These are phyloP conservation scores for Caenorhabditis afra DNA, from an alignment of 2,888 invertebrate species.

Conservation along the genomic window DNA sequence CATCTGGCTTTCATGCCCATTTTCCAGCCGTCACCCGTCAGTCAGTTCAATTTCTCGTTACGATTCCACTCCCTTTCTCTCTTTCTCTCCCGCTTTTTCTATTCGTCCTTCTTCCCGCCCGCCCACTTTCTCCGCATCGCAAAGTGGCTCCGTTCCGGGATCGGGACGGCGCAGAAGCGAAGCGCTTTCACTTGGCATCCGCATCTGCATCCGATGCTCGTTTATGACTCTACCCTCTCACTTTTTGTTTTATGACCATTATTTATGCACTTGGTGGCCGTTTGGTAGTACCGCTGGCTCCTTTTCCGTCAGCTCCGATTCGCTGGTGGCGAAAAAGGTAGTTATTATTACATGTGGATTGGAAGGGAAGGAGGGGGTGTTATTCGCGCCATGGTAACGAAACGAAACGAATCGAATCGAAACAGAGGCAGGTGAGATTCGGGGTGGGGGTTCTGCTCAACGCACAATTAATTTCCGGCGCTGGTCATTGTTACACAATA, in stretches of 20 bases:
- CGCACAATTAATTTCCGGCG: too few relatives aligned
- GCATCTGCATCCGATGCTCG: slow-evolving; percentile 38
- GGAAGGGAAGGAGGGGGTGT: not conserved
- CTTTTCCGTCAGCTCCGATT: too few relatives aligned
- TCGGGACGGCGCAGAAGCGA: too few relatives aligned
- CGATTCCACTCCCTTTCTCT: slow-evolving; percentile 39
- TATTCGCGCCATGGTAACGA: not conserved
- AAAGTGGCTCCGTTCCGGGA: too few relatives aligned
- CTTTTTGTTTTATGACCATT: slow-evolving; percentile 59
- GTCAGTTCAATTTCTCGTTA: slow-evolving; percentile 48
- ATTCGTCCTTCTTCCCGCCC: slow-evolving; percentile 47
- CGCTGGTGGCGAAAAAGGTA: not conserved
- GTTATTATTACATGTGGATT: slow-evolving; percentile 8
- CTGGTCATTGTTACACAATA: too few relatives aligned
- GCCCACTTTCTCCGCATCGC: slow-evolving; percentile 47
- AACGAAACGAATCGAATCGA: too few relatives aligned
- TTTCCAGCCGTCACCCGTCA: slow-evolving; percentile 55
- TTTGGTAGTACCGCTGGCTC: slow-evolving; percentile 9
- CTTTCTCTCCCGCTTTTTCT: not conserved
- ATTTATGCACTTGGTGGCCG: slow-evolving; percentile 53
- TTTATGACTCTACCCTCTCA: slow-evolving; percentile 45
- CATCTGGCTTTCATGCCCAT: too few relatives aligned
- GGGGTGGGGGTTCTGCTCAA: too few relatives aligned
- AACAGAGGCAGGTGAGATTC: too few relatives aligned
- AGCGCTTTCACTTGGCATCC: not conserved